Evolutionary conservation across 2,888 invertebrate species (phyloP), one percentile per base, ranked within the genome.

Genomic region (Netelia fuscicornis): DNA sequence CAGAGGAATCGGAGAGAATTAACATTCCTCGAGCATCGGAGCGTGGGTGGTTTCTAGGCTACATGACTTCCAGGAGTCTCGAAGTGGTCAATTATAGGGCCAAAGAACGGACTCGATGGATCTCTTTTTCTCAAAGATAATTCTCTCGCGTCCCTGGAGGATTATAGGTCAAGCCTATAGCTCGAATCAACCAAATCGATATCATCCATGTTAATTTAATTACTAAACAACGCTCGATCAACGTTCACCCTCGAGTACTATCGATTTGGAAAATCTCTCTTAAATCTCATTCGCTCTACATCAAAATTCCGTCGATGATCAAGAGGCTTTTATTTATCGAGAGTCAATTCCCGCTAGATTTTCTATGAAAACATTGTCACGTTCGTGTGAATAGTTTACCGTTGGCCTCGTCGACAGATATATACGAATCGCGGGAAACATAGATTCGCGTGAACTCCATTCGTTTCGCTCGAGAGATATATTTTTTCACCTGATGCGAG

Each of bases 1-100:
- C 58, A 6, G 20, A 65, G 54, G 42, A 67, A 76, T 80, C 58
- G 17, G 13, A n/a, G 20, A 20, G 58, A 76, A 80, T 84, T 80
- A 84, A 84, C 80, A 80, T 84, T 84, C 71, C 64, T 30, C 6
- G 3, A 17, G 13, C 64, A 75, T 80, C 23, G 17, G 13, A 48
- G 30, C 23, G 2, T 6, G 9, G 13, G 17, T 52, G 52, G 25
- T 17, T 37, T 23, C 20, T 2, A 48, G 20, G 23, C 17, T 44
- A 48, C 20, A 30, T 17, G 20, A 76, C 30, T 64, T 71, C 44
- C 54, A 42, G 42, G 13, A 71, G 37, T 48, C 64, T 44, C 30
- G 25, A 17, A 68, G 25, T 65, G 75, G 80, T 76, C 65, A 71
- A 77, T 80, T 62, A 25, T 20, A 60, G 13, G 60, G 17, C 48